Evolutionary conservation across 2,797 vertebrate species (phyloP).

Genomic region (Pogonophryne albipinna): DNA sequence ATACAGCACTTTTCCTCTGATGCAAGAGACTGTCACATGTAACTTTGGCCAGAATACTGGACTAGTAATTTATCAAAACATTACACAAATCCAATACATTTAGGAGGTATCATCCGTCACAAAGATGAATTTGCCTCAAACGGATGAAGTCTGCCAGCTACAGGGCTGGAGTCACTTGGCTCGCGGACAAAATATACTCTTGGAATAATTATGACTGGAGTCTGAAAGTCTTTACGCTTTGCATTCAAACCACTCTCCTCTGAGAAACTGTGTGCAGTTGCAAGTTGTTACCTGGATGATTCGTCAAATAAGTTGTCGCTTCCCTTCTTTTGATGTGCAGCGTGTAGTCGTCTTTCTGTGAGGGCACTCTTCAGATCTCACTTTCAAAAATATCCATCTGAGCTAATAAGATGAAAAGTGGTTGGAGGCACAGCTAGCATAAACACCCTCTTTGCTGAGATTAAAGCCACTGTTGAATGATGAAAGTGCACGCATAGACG

Average conservation of each 20-base stretch:
- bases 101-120: conserved; percentile 37
- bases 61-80: conserved; percentile 41
- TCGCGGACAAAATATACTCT: conserved; percentile 31
- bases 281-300: conserved; percentile 60
- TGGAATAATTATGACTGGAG: conserved; percentile 24
- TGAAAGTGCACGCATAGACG: conserved; percentile 69
- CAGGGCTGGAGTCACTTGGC: conserved; percentile 14
- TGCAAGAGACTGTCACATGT: conserved; percentile 56
- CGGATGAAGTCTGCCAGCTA: conserved; percentile 11
- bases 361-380: conserved; percentile 51
- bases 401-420: conserved; percentile 73
- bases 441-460: conserved; percentile 72
- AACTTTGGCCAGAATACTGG: conserved; percentile 18
- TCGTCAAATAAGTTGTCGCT: conserved; percentile 61
- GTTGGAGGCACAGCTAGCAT: conserved; percentile 62
- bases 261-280: conserved; percentile 7
- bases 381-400: conserved; percentile 54
- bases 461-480: conserved; percentile 74
- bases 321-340: conserved; percentile 73
- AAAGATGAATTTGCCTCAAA: conserved; percentile 45
- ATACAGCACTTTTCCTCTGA: conserved; percentile 36
- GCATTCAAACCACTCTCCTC: conserved; percentile 43
- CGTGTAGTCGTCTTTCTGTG: conserved; percentile 42
- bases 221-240: conserved; percentile 32
- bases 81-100: conserved; percentile 41